Evolutionary conservation across 2,888 invertebrate species (phyloP).

Genomic region (Himalopsyche anomala): DNA sequence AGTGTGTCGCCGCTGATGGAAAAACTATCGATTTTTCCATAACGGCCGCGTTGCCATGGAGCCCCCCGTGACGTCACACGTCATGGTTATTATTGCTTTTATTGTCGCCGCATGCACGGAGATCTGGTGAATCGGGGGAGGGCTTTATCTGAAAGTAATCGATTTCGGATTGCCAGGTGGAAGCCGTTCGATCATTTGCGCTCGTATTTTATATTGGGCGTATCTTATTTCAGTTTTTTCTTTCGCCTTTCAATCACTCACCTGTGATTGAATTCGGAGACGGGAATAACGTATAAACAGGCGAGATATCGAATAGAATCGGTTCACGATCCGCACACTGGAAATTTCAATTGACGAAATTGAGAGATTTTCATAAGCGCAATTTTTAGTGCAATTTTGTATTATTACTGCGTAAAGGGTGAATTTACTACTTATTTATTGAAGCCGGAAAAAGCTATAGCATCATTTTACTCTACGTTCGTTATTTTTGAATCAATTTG

Average conservation of each 20-base stretch:
- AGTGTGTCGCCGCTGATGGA: conserved; percentile 26
- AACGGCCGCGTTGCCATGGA: conserved; percentile 5
- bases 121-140: not conserved
- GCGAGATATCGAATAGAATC: not conserved
- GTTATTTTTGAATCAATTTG: too few relatives aligned
- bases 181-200: conserved; percentile 5
- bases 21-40: conserved; percentile 30
- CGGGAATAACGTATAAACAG: not conserved
- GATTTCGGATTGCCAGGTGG: conserved; percentile 26
- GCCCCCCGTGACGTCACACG: not conserved
- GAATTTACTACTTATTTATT: too few relatives aligned
- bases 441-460: too few relatives aligned
- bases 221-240: not conserved
- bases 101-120: conserved; percentile 2
- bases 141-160: conserved; percentile 22
- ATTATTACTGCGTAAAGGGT: too few relatives aligned
- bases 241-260: not conserved
- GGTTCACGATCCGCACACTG: too few relatives aligned
- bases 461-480: too few relatives aligned
- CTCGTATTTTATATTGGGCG: conserved; percentile 11
- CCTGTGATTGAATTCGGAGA: not conserved
- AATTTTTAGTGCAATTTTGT: too few relatives aligned
- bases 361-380: too few relatives aligned
- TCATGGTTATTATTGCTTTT: conserved; percentile 22
- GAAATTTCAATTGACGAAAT: too few relatives aligned